Conservation (phyloP, 2,797 vertebrate genomes). For the Novumbra hubbsi region DNA sequence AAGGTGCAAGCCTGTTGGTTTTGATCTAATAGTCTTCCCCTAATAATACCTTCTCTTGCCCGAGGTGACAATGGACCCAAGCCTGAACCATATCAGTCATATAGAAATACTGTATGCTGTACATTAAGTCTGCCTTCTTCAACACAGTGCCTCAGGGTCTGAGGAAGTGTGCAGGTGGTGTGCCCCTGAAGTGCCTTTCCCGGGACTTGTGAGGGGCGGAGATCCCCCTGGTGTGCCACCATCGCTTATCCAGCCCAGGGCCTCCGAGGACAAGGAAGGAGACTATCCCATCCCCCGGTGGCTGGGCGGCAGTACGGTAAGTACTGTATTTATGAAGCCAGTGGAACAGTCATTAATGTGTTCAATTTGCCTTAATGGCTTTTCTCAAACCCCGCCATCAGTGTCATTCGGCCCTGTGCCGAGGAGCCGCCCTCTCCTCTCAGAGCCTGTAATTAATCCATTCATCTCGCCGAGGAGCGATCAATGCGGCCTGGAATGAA, state of each 20-base stretch:
- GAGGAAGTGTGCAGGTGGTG: not conserved
- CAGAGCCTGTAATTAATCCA: slow-evolving; percentile 80
- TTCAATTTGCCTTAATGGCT: slow-evolving; percentile 81
- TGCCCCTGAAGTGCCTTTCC: not conserved
- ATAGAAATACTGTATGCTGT: not conserved
- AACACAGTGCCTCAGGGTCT: slow-evolving; percentile 7
- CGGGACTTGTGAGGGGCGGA: not conserved
- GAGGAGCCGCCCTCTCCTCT: slow-evolving; percentile 68
- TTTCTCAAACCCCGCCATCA: slow-evolving; percentile 66
- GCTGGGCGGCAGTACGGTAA: slow-evolving; percentile 33
- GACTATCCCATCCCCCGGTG: slow-evolving; percentile 52
- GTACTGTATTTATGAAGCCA: slow-evolving; percentile 38
- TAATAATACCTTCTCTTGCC: not conserved
- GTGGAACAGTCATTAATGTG: slow-evolving; percentile 79
- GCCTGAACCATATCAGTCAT: not conserved
- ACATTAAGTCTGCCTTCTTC: not conserved
- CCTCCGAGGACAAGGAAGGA: slow-evolving; percentile 55
- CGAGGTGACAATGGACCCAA: not conserved
- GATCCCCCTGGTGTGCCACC: not conserved
- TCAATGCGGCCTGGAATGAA: slow-evolving; percentile 69
- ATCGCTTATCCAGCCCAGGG: slow-evolving; percentile 25
- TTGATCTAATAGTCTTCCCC: not conserved
- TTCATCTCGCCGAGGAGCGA: slow-evolving; percentile 77
- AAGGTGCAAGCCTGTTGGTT: slow-evolving; percentile 25
- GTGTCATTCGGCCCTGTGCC: slow-evolving; percentile 61